Percentiles rank a stretch among this genome's conserved stretches.
Conservation (phyloP, 2,113 vertebrate species). For the Oxygymnocypris stewartii region DNA sequence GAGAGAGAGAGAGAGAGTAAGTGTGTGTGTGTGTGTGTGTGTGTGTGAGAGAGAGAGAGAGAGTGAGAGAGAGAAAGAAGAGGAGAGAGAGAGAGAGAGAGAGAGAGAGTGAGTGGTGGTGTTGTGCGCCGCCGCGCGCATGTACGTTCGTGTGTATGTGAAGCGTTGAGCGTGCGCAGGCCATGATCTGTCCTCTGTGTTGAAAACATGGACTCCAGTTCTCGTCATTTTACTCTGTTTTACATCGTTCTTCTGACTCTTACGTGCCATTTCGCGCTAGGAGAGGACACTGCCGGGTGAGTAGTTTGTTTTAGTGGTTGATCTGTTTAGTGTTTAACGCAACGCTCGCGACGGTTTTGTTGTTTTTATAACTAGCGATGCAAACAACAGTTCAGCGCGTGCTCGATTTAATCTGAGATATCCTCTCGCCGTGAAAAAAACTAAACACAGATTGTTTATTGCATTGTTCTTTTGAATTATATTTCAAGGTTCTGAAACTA, state of each 20-base stretch:
- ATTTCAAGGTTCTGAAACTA: neutral
- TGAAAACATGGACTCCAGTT: constrained; percentile 35
- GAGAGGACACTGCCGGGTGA: constrained; percentile 37
- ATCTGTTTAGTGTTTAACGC: neutral
- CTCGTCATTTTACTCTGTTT: neutral
- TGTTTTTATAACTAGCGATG: constrained; percentile 12
- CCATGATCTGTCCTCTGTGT: neutral
- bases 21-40: too few species aligned
- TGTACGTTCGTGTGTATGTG: neutral
- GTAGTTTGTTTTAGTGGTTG: neutral
- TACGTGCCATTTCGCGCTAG: neutral
- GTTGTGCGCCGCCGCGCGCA: neutral
- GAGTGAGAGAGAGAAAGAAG: too few species aligned
- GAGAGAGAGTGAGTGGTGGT: neutral
- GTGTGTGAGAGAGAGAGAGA: too few species aligned
- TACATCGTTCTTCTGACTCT: neutral
- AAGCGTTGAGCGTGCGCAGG: neutral
- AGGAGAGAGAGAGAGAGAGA: too few species aligned
- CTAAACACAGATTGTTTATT: neutral
- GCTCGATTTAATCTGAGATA: too few species aligned
- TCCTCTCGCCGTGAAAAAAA: neutral
- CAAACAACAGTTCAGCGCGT: neutral
- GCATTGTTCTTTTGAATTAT: neutral
- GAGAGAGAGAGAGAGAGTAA: too few species aligned
- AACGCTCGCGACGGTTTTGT: neutral